These are phyloP conservation scores for Taphrorychus bicolor DNA, from an alignment of 2,888 invertebrate species.

Conservation along the genomic window DNA sequence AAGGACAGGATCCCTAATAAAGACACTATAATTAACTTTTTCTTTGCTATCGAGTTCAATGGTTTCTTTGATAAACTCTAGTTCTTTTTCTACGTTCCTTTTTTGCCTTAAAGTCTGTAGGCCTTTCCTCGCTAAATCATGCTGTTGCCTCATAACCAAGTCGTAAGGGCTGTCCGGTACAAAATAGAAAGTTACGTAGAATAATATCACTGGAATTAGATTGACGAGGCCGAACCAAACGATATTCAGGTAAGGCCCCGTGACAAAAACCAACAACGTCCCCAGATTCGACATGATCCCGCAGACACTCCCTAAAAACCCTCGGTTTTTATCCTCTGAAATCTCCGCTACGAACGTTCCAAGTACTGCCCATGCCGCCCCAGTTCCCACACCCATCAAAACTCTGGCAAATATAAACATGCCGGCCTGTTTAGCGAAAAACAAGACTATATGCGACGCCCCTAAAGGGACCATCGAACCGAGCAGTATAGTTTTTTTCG, in stretches of 20 bases:
- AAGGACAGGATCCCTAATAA: conserved; percentile 31
- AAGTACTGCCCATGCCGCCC: conserved; percentile 72
- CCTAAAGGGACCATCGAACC: conserved; percentile 70
- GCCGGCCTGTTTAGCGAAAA: conserved; percentile 33
- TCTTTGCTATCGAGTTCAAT: conserved; percentile 11
- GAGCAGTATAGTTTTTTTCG: conserved; percentile 71
- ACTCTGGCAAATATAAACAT: conserved; percentile 63
- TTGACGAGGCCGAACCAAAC: conserved; percentile 31
- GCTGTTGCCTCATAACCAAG: conserved; percentile 60
- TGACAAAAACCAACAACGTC: conserved; percentile 32
- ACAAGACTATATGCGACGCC: conserved; percentile 68
- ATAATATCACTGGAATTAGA: conserved; percentile 36
- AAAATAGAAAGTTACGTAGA: conserved; percentile 36
- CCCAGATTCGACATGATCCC: conserved; percentile 40
- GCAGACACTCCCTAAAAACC: conserved; percentile 67
- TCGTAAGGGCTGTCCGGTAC: conserved; percentile 45
- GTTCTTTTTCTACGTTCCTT: conserved; percentile 20
- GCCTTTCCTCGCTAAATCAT: conserved; percentile 68
- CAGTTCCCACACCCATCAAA: conserved; percentile 70
- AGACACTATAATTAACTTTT: conserved; percentile 13
- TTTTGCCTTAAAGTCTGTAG: conserved; percentile 70
- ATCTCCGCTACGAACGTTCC: conserved; percentile 90
- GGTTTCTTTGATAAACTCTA: conserved; percentile 26
- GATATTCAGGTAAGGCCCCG: conserved; percentile 42
- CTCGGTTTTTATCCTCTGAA: conserved; percentile 77